phyloP scores from a whole-genome alignment of 1,140 invertebrate species.

The Chelonus insularis region DNA sequence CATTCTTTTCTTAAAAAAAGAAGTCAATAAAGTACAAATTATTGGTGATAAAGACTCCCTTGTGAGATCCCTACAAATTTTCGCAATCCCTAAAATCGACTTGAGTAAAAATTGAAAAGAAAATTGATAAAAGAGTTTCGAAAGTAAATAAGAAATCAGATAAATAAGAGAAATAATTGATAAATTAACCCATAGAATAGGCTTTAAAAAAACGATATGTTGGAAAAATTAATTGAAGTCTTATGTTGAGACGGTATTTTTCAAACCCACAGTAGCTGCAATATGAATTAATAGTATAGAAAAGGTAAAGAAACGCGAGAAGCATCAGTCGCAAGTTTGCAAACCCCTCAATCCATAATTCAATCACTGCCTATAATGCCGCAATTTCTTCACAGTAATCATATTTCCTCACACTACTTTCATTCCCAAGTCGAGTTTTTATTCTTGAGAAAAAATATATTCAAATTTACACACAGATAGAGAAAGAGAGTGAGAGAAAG shows the following conservation, averaged over 20 bases:
- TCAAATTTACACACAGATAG: no score
- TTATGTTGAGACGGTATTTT: no score
- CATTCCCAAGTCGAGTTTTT: slow-evolving; percentile 26
- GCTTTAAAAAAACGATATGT: no score
- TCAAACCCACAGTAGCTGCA: no score
- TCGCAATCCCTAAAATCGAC: slow-evolving; percentile 37
- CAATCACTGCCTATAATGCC: slow-evolving; percentile 58
- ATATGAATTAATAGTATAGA: slow-evolving; percentile 17
- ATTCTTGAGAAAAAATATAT: slow-evolving; percentile 8
- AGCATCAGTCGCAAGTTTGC: slow-evolving; percentile 31
- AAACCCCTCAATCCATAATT: slow-evolving; percentile 50
- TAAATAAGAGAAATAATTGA: no score
- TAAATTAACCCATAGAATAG: no score
- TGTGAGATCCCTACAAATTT: slow-evolving; percentile 22
- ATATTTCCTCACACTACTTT: slow-evolving; percentile 45
- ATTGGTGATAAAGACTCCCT: slow-evolving; percentile 40
- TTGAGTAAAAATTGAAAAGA: not conserved
- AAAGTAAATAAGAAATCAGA: no score
- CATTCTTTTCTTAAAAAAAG: no score
- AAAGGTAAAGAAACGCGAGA: slow-evolving; percentile 2
- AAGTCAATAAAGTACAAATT: slow-evolving; percentile 45
- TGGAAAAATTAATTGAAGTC: no score
- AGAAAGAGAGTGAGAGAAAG: no score
- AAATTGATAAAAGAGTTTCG: no score
- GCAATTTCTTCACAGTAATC: slow-evolving; percentile 59